A percentile compares a stretch with the other conserved stretches of the same genome.
These are phyloP conservation scores for Pammene aurita DNA, from an alignment of 2,888 invertebrate species.

Conservation along the genomic window DNA sequence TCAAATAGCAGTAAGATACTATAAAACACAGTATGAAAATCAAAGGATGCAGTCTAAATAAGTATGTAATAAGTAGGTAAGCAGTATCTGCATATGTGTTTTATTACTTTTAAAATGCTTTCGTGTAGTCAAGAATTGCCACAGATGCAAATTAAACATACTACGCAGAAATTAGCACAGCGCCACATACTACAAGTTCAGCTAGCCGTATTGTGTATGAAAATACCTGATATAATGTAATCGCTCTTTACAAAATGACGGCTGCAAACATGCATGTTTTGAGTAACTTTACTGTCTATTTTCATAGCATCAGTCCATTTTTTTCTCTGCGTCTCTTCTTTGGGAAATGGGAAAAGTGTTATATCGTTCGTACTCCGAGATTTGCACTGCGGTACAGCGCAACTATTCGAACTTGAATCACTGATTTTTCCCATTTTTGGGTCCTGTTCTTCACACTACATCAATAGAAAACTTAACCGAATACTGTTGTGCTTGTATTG, in stretches of 20 bases:
- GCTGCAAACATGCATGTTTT: slow-evolving; percentile 35
- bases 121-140: too few relatives aligned
- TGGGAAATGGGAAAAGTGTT: slow-evolving; percentile 29
- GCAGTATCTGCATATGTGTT: too few relatives aligned
- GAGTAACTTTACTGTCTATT: slow-evolving; percentile 27
- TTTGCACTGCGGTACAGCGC: slow-evolving; percentile 38
- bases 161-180: slow-evolving; percentile 13
- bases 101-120: too few relatives aligned
- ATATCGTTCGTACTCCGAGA: slow-evolving; percentile 28
- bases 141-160: not conserved
- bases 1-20: too few relatives aligned
- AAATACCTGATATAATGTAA: slow-evolving; percentile 30
- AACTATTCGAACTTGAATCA: slow-evolving; percentile 22
- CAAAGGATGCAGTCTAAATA: too few relatives aligned
- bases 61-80: too few relatives aligned
- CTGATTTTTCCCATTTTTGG: slow-evolving; percentile 29
- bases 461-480: slow-evolving; percentile 9
- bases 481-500: slow-evolving; percentile 6
- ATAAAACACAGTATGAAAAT: too few relatives aligned
- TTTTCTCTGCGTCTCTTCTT: slow-evolving; percentile 32
- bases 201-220: not conserved
- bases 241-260: slow-evolving; percentile 37
- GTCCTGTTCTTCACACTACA: slow-evolving; percentile 16
- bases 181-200: slow-evolving; percentile 5
- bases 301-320: slow-evolving; percentile 35